These are phyloP conservation scores for Lepidochitona cinerea DNA, from an alignment of 2,888 invertebrate species.

Conservation along the genomic window DNA sequence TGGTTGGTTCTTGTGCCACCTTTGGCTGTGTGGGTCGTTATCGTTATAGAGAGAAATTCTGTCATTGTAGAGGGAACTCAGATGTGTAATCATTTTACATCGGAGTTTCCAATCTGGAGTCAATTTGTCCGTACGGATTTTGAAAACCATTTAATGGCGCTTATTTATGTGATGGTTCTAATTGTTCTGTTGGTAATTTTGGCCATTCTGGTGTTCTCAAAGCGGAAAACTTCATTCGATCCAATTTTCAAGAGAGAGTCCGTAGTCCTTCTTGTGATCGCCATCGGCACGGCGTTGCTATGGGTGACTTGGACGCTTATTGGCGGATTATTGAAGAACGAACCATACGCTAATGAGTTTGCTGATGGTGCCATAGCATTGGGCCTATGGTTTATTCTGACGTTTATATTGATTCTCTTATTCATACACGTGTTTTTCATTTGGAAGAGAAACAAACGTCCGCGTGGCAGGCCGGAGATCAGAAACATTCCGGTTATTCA, in stretches of 20 bases:
- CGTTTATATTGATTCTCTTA: not conserved
- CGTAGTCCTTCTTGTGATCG: slow-evolving; percentile 83
- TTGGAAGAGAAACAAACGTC: not conserved
- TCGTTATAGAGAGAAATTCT: no score
- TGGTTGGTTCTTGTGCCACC: slow-evolving; percentile 58
- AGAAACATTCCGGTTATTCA: not conserved
- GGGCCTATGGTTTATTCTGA: slow-evolving; percentile 75
- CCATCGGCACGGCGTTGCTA: slow-evolving; percentile 86
- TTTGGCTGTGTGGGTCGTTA: not conserved
- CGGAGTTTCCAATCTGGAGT: not conserved
- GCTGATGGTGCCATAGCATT: slow-evolving; percentile 83
- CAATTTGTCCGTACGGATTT: not conserved
- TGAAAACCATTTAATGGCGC: slow-evolving; percentile 77
- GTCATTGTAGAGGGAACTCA: slow-evolving; percentile 3
- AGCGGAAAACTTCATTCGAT: not conserved
- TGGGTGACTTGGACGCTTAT: slow-evolving; percentile 73
- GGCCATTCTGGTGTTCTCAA: slow-evolving; percentile 84
- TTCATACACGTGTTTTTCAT: not conserved
- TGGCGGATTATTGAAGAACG: slow-evolving; percentile 71
- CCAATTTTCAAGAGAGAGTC: not conserved
- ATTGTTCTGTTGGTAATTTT: slow-evolving; percentile 86
- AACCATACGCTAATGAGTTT: slow-evolving; percentile 6
- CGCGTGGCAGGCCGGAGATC: not conserved
- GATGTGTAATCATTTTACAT: slow-evolving; percentile 43
- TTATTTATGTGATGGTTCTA: slow-evolving; percentile 85